phyloP scores from a whole-genome alignment of 2,888 invertebrate species.

The Nomada ruficornis region DNA sequence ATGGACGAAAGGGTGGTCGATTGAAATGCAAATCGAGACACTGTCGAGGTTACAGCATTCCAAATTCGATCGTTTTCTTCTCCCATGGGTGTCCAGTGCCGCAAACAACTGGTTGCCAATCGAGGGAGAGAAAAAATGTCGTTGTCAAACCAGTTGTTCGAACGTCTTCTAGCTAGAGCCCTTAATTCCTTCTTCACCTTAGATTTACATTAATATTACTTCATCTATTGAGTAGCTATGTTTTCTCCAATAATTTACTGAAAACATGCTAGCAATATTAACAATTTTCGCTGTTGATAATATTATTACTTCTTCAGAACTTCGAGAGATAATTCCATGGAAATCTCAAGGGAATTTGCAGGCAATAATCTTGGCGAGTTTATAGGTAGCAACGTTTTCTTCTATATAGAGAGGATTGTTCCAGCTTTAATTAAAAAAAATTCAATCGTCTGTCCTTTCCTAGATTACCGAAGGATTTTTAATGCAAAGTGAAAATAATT shows the following conservation, averaged over 20 bases:
- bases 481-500: neutral
- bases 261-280: too few species aligned
- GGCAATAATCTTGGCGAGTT: too few species aligned
- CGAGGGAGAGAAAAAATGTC: slow-evolving; percentile 25
- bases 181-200: too few species aligned
- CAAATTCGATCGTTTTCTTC: slow-evolving; percentile 67
- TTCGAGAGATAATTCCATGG: too few species aligned
- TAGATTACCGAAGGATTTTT: slow-evolving; percentile 3
- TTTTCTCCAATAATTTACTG: too few species aligned
- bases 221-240: too few species aligned
- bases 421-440: slow-evolving; percentile 14
- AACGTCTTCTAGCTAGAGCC: neutral
- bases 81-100: slow-evolving; percentile 53
- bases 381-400: neutral
- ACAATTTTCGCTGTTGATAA: too few species aligned
- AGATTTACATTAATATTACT: too few species aligned
- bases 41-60: slow-evolving; percentile 65
- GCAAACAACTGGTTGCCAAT: slow-evolving; percentile 61
- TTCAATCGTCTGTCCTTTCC: neutral
- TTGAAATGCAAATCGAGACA: slow-evolving; percentile 75
- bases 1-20: slow-evolving; percentile 57
- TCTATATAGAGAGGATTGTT: neutral
- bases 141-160: slow-evolving; percentile 17
- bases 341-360: too few species aligned
- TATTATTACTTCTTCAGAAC: too few species aligned